These are phyloP conservation scores for Andricus quercusramuli DNA, from an alignment of 2,888 invertebrate genomes.

Conservation along the genomic window DNA sequence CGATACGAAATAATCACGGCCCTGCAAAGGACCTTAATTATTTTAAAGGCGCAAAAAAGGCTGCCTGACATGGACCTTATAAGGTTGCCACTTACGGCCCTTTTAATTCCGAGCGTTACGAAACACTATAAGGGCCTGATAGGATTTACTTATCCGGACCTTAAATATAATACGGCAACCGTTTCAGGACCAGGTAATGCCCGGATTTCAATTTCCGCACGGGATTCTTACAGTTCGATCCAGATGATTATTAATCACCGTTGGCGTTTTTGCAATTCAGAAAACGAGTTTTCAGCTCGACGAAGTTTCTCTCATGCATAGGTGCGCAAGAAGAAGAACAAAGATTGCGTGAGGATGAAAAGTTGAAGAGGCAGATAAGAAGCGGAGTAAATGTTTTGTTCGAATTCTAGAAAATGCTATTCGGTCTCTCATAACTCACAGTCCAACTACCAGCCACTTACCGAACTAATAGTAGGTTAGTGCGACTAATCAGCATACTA, in stretches of 20 bases:
- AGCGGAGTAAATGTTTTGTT: slow-evolving; percentile 21
- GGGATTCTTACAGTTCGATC: slow-evolving; percentile 8
- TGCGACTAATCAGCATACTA: slow-evolving; percentile 54
- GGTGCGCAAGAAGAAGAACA: neutral
- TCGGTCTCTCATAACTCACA: slow-evolving; percentile 51
- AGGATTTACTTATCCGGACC: too few species aligned
- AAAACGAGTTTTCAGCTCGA: slow-evolving; percentile 4
- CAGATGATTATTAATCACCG: slow-evolving; percentile 21
- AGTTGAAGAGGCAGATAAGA: slow-evolving; percentile 2
- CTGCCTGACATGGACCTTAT: too few species aligned
- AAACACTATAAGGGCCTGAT: too few species aligned
- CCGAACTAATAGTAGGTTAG: slow-evolving; percentile 48
- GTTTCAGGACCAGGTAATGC: too few species aligned
- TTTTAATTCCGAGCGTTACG: too few species aligned
- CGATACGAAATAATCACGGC: too few species aligned
- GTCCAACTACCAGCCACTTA: slow-evolving; percentile 50
- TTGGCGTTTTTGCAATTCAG: slow-evolving; percentile 11
- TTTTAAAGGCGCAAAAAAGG: too few species aligned
- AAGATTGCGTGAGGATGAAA: slow-evolving; percentile 15
- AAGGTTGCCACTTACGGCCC: too few species aligned
- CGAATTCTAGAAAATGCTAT: slow-evolving; percentile 44
- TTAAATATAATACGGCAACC: too few species aligned
- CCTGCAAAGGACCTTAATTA: too few species aligned
- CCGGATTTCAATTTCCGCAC: too few species aligned
- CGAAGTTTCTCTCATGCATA: slow-evolving; percentile 1